phyloP scores from a whole-genome alignment of 1,140 invertebrate genomes.

The Proctacanthus coquilletti region DNA sequence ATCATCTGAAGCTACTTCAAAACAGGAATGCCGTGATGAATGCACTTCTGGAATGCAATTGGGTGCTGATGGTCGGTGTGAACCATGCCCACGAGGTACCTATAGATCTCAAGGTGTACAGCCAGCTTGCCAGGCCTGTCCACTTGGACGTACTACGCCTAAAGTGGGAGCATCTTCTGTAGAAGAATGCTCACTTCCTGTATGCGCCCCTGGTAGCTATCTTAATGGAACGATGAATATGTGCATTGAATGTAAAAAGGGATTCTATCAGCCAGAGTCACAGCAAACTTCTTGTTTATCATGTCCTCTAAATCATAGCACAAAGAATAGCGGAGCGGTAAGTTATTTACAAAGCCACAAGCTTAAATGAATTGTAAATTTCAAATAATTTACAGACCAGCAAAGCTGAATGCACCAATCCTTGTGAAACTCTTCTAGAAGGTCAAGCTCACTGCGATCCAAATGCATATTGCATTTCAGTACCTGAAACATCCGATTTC shows the following conservation, averaged over 20 bases:
- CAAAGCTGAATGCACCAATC: constrained; percentile 77
- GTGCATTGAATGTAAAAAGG: constrained; percentile 79
- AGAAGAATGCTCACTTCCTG: constrained; percentile 82
- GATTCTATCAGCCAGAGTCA: constrained; percentile 81
- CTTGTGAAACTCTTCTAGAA: constrained; percentile 55
- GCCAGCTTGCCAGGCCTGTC: constrained; percentile 77
- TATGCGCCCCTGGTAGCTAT: constrained; percentile 67
- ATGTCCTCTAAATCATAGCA: constrained; percentile 87
- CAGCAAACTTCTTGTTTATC: constrained; percentile 77
- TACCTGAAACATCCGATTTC: constrained; percentile 72
- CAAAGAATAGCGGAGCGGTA: constrained; percentile 61
- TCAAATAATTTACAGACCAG: constrained; percentile 23
- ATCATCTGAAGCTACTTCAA: constrained; percentile 76
- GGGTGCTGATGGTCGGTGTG: constrained; percentile 75
- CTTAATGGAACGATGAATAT: constrained; percentile 70
- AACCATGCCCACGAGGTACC: constrained; percentile 79
- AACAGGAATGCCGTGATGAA: constrained; percentile 76
- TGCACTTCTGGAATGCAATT: constrained; percentile 83
- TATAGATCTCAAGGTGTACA: constrained; percentile 79
- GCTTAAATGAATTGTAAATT: constrained; percentile 33
- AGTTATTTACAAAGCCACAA: constrained; percentile 25
- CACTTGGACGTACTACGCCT: constrained; percentile 74
- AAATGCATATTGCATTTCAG: constrained; percentile 78
- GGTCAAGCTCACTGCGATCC: constrained; percentile 69
- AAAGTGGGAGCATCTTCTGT: constrained; percentile 63